These are phyloP conservation scores for Andrena hattorfiana DNA, from an alignment of 2,888 invertebrate genomes.

Conservation along the genomic window DNA sequence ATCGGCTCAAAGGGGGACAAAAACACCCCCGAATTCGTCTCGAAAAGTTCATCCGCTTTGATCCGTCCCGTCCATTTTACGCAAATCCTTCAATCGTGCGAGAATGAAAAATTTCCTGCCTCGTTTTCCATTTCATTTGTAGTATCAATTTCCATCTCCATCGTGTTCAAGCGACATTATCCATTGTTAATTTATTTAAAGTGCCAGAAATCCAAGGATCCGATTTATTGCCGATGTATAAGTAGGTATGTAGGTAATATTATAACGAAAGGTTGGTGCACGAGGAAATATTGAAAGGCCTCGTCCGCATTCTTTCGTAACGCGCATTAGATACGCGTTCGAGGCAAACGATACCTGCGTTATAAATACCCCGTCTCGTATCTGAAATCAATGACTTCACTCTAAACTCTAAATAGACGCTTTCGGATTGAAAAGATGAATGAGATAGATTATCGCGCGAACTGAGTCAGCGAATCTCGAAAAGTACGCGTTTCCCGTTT, in stretches of 20 bases:
- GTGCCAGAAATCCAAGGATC: too few relatives aligned
- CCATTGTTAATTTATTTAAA: too few relatives aligned
- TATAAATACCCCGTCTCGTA: constrained; percentile 49
- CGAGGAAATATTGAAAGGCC: constrained; percentile 7
- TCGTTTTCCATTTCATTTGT: background rate
- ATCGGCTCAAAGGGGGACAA: background rate
- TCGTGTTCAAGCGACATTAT: too few relatives aligned
- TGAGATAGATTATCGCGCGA: constrained; percentile 39
- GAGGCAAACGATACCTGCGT: background rate
- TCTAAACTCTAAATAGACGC: constrained; percentile 23
- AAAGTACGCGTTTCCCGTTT: background rate
- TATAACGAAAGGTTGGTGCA: constrained; percentile 4
- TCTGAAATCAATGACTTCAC: constrained; percentile 48
- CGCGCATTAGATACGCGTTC: background rate
- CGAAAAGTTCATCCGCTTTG: background rate
- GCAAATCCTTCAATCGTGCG: background rate
- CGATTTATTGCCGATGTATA: too few relatives aligned
- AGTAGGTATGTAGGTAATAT: too few relatives aligned
- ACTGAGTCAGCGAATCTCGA: constrained; percentile 28
- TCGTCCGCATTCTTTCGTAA: constrained; percentile 24
- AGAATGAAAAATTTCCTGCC: background rate
- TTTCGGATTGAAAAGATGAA: constrained; percentile 34
- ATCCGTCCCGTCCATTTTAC: background rate
- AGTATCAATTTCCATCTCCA: too few relatives aligned
- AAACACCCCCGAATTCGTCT: background rate